phyloP scores from a whole-genome alignment of 23 tunicate genomes.

The Styela plicata region DNA sequence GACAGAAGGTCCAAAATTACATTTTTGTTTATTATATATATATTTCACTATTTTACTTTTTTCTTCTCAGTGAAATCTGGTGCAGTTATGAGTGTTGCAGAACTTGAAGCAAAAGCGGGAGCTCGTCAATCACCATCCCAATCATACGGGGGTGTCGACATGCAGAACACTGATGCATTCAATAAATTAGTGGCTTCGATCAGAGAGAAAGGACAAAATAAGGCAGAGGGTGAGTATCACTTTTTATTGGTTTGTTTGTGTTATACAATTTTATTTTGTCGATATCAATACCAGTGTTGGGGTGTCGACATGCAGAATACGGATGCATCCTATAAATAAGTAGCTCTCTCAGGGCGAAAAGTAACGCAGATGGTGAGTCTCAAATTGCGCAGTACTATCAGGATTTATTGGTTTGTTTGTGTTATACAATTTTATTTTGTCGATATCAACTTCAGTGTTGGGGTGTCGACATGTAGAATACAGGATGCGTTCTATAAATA shows the following conservation, averaged over 20 bases:
- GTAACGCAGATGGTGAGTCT: no score
- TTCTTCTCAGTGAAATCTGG: slow-evolving; percentile 24
- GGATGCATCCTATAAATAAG: no score
- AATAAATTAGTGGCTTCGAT: slow-evolving; percentile 68
- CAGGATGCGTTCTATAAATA: no score
- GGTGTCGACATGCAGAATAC: no score
- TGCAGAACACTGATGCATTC: slow-evolving; percentile 70
- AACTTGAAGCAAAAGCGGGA: slow-evolving; percentile 21
- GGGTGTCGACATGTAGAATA: no score
- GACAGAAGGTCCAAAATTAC: no score
- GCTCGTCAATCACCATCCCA: slow-evolving; percentile 14
- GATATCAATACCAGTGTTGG: not conserved
- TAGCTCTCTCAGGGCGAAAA: no score
- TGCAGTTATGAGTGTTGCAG: slow-evolving; percentile 25
- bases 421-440: no score
- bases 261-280: not conserved
- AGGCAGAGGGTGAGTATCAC: slow-evolving; percentile 55
- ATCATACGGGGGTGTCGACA: slow-evolving; percentile 24
- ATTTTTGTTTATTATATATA: no score
- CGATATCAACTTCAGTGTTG: no score
- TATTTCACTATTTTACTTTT: not conserved
- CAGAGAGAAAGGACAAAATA: slow-evolving; percentile 56
- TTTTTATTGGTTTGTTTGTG: not conserved
- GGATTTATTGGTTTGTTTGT: no score
- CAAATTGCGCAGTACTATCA: no score